Evolutionary conservation across 2,797 vertebrate species (phyloP).

Genomic region (Enteromius mattozi): DNA sequence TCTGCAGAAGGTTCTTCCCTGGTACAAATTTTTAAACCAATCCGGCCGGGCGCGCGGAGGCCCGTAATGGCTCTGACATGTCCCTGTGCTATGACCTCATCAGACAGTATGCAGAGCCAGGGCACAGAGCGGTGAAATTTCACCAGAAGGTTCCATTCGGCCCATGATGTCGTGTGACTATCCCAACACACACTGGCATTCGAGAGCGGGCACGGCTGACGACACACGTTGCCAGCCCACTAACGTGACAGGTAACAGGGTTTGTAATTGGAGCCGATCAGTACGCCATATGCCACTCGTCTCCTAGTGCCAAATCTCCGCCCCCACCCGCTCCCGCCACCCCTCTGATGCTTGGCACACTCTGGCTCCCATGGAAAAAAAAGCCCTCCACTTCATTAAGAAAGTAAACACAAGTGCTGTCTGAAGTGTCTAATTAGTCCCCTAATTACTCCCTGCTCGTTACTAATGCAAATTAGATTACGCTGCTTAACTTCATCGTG

Average conservation of each 20-base stretch:
- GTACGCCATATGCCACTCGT: conserved; percentile 78
- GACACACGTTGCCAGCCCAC: conserved; percentile 58
- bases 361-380: conserved; percentile 72
- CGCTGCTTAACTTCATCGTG: conserved; percentile 99
- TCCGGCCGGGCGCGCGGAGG: conserved; percentile 26
- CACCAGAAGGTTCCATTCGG: conserved; percentile 50
- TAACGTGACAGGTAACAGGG: conserved; percentile 58
- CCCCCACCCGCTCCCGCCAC: conserved; percentile 43
- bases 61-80: conserved; percentile 60
- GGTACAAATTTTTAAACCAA: conserved; percentile 54
- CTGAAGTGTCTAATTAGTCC: conserved; percentile 99
- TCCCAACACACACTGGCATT: conserved; percentile 51
- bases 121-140: conserved; percentile 59
- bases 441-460: conserved; percentile 99
- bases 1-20: conserved; percentile 50
- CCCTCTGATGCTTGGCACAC: conserved; percentile 57
- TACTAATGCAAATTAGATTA: conserved; percentile 99
- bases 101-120: conserved; percentile 49
- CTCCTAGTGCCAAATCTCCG: conserved; percentile 67
- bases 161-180: neutral
- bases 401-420: conserved; percentile 99
- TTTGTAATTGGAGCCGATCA: conserved; percentile 74
- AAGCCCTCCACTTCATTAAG: conserved; percentile 97
- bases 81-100: conserved; percentile 62
- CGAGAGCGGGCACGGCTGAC: conserved; percentile 59